A percentile compares a stretch with the other conserved stretches of the same genome.
Evolutionary conservation across 64 coral and sea anemone species (phyloP).

Genomic region (Cladopsammia gracilis): DNA sequence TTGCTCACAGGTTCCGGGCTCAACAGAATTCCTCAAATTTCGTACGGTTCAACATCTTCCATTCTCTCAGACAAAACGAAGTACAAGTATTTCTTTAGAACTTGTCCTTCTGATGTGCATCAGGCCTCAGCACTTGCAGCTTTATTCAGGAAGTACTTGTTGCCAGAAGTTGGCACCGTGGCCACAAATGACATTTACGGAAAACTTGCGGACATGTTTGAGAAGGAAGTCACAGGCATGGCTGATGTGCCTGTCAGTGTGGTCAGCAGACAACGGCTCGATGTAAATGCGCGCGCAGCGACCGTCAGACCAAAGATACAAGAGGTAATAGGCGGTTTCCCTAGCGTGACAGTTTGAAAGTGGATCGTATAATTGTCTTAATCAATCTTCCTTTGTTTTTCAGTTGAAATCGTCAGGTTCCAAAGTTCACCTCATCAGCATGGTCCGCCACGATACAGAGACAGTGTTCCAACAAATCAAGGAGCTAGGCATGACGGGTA

Average conservation of each 20-base stretch:
- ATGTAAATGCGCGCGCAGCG: conserved; percentile 78
- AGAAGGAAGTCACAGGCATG: conserved; percentile 78
- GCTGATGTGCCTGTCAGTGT: conserved; percentile 90
- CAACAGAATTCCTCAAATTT: conserved; percentile 86
- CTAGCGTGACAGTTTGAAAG: neutral
- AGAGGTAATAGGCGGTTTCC: conserved; percentile 57
- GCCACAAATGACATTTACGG: conserved; percentile 90
- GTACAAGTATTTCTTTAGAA: conserved; percentile 92
- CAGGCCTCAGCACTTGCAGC: conserved; percentile 85
- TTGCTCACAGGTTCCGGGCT: conserved; percentile 49
- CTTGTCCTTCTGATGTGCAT: conserved; percentile 87
- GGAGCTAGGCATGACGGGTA: conserved; percentile 98
- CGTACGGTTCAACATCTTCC: conserved; percentile 90
- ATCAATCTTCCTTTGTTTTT: neutral
- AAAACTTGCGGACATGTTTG: conserved; percentile 80
- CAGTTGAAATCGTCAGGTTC: conserved; percentile 87
- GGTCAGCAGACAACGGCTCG: conserved; percentile 77
- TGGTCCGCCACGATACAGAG: conserved; percentile 97
- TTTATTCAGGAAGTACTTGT: conserved; percentile 78
- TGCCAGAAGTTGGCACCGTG: conserved; percentile 88
- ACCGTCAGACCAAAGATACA: conserved; percentile 87
- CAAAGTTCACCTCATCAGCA: conserved; percentile 91
- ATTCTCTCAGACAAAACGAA: conserved; percentile 90
- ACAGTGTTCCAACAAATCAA: conserved; percentile 97
- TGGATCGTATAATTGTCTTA: neutral